Evolutionary conservation across 2,113 vertebrate species (phyloP), one percentile per base, ranked within the genome.

Genomic region (Neotragus moschatus): DNA sequence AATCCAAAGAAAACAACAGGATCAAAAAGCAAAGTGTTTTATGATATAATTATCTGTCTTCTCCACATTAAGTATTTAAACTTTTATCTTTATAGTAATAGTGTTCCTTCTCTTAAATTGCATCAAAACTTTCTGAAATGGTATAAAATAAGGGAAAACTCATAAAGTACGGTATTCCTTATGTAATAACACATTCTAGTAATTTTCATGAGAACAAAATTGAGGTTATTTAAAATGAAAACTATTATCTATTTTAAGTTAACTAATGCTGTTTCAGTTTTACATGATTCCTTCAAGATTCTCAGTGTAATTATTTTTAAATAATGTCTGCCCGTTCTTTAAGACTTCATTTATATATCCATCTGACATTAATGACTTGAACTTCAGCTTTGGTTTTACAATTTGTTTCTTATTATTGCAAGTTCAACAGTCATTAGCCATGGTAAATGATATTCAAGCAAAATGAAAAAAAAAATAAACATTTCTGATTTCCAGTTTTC

Each of bases 11-110:
- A 58, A 84, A 92, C 81, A 70, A 17, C 16, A 58, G 45, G 88
- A 96, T 96, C 80, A 96, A 94, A 97, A 97, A 70, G 51, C 77
- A 61, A 92, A 47, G n/a, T 86, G 30, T 82, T 94, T 93, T 94
- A 33, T 92, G 26, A 84, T 95, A 82, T 85, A 97, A 95, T 97
- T 94, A 82, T 80, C 43, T 95, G 28, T 85, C 7, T 92, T 92
- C 66, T 94, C 55, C 45, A 79, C 11, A 26, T 61, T n/a, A 51
- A 79, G 25, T 66, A 88, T 66, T 95, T 96, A 36, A 90, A 25
- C 21, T 97, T 92, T 95, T 92, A 81, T 96, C 84, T 97, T 89
- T 77, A 91, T 92, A 66, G 14, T 55, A 45, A 80, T 94, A 23
- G 25, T 17, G 55, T 4, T 88, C 17, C 80, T 47, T 90, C 89